A percentile compares a stretch with the other conserved stretches of the same genome.
These are phyloP conservation scores for Netelia virgata DNA, from an alignment of 2,888 invertebrate species.

Conservation along the genomic window DNA sequence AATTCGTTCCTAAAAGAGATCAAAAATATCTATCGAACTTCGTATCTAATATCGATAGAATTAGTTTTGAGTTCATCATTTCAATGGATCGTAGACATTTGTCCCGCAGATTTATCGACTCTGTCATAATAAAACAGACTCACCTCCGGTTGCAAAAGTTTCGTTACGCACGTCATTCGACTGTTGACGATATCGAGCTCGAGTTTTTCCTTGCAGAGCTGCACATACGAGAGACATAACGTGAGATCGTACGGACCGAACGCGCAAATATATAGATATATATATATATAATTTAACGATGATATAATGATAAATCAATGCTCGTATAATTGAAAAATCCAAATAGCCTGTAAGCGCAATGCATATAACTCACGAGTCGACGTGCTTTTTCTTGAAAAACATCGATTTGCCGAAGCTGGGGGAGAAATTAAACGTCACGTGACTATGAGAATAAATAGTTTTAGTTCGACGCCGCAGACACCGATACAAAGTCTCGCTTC, in stretches of 20 bases:
- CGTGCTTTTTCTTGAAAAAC: conserved; percentile 81
- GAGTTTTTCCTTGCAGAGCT: conserved; percentile 81
- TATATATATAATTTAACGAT: conserved; percentile 6
- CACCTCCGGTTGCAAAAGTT: conserved; percentile 79
- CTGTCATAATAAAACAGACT: conserved; percentile 12
- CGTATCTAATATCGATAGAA: too few relatives aligned
- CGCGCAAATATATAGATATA: too few relatives aligned
- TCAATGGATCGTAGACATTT: background rate
- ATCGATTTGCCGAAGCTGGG: conserved; percentile 80
- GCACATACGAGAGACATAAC: conserved; percentile 30
- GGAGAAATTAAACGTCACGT: conserved; percentile 66
- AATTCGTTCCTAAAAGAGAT: too few relatives aligned
- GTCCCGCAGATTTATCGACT: background rate
- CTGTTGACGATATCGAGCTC: conserved; percentile 81
- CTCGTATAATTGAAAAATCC: conserved; percentile 33
- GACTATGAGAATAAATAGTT: conserved; percentile 68
- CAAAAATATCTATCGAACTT: too few relatives aligned
- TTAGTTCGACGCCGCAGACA: conserved; percentile 62
- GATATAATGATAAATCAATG: conserved; percentile 56
- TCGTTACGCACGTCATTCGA: conserved; percentile 80
- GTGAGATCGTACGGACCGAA: conserved; percentile 3
- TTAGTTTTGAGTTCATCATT: too few relatives aligned
- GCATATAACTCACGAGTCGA: conserved; percentile 78
- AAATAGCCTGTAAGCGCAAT: conserved; percentile 40
- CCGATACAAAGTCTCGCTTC: conserved; percentile 59